Base-by-base conservation (phyloP, 2,113 vertebrate genomes). In the Psammodynastes pulverulentus region DNA sequence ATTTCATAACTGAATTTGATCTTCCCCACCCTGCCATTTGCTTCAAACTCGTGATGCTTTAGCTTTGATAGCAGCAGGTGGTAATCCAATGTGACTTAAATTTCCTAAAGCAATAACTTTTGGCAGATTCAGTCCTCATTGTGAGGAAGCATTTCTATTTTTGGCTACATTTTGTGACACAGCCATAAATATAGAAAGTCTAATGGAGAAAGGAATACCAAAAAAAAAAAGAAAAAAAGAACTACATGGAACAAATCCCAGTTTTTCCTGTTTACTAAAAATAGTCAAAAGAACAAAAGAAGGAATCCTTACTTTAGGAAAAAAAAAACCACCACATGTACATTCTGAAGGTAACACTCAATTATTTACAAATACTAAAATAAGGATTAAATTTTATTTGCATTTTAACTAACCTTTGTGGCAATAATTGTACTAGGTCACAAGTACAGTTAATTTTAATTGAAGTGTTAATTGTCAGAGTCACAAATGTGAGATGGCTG, bases 81-180 rank as follows among this genome's bases (percentile, higher is more conserved):
- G 95, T 96, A 97, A 97, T 96, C 96, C 93, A 95, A 95, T 89
- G 91, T 97, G 95, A 97, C 94, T 97, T 96, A 94, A 90, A 95
- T 96, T 97, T 98, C 93, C 95, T 96, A 94, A 95, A 97, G 95
- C 94, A 97, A 95, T 97, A 97, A 92, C 92, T 96, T 97, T 97
- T 97, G 96, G 93, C 95, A 97, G 96, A 96, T 97, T 96, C 95
- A 93, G 90, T 96, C 94, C 84, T 96, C 96, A 93, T 96, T 97
- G 95, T 96, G 93, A 96, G 93, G 89, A 94, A 96, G 96, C 90
- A 96, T 95, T 96, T 96, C 91, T 94, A 91, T 91, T 95, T 96
- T 96, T 95, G 96, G 91, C n/a, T 43, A 72, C 87, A 94, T 95
- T 97, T 97, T 97, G 93, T 96, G 91, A 94, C 94, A 93, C 91